These are phyloP conservation scores for Neoniphon sammara DNA, from an alignment of 2,797 vertebrate genomes.

Conservation along the genomic window DNA sequence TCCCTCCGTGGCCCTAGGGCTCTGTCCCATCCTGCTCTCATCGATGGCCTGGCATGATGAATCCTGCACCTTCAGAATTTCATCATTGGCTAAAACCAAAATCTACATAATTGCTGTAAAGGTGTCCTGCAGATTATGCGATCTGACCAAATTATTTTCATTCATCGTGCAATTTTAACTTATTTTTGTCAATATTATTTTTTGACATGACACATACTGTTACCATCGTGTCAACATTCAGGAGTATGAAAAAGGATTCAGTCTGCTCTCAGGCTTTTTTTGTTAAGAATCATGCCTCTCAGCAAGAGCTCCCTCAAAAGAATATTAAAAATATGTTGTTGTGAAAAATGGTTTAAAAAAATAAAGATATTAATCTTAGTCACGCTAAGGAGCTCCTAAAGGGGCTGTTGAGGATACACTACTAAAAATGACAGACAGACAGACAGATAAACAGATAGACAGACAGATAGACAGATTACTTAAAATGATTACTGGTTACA, in stretches of 20 bases:
- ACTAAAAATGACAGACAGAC: no score
- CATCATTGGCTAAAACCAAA: slow-evolving; percentile 1
- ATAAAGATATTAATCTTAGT: no score
- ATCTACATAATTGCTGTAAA: neutral
- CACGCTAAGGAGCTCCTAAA: no score
- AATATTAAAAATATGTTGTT: no score
- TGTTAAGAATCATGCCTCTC: no score
- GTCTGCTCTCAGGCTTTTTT: no score
- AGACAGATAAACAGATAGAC: no score
- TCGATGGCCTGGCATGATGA: slow-evolving; percentile 1
- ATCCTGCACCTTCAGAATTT: slow-evolving; percentile 22
- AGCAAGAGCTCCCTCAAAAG: no score
- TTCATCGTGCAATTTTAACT: slow-evolving; percentile 11
- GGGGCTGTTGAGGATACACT: no score
- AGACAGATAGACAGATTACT: no score
- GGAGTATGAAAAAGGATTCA: neutral
- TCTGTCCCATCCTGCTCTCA: slow-evolving; percentile 42
- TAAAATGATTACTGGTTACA: neutral
- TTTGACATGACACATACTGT: neutral
- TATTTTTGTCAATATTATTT: no score
- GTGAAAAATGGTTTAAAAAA: no score
- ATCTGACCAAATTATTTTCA: neutral
- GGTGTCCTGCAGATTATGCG: neutral
- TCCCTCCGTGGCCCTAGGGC: slow-evolving; percentile 33
- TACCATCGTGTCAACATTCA: neutral